Conservation (phyloP, 2,797 vertebrate genomes). For the Todus mexicanus region DNA sequence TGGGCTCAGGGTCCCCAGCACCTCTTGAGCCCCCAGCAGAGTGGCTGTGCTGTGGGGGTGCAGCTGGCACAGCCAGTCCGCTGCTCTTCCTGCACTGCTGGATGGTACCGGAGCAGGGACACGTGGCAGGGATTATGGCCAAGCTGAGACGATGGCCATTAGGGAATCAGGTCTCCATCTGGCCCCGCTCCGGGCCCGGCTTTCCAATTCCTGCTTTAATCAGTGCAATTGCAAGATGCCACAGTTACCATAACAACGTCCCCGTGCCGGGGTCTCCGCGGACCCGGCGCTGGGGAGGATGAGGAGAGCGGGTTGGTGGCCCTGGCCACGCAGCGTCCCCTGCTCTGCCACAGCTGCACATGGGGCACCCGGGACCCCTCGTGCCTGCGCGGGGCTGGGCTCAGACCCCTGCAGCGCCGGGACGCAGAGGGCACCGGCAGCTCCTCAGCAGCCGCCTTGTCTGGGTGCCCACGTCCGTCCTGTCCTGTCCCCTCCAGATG, state of each 20-base stretch:
- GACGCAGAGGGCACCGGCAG: rapidly evolving
- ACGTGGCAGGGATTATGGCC: conserved; percentile 51
- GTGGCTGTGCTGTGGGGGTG: rapidly evolving
- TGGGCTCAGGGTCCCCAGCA: rapidly evolving
- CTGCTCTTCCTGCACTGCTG: background rate
- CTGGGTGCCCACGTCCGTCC: rapidly evolving
- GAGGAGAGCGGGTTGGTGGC: rapidly evolving
- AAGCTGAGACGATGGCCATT: conserved; percentile 25
- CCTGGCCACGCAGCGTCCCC: background rate
- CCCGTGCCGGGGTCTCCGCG: background rate
- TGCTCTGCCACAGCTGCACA: rapidly evolving
- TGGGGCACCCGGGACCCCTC: rapidly evolving
- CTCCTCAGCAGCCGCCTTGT: background rate
- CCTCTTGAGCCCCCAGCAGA: background rate
- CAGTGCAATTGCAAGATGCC: conserved; percentile 48
- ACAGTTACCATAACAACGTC: conserved; percentile 52
- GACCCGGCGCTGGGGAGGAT: background rate
- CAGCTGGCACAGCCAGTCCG: background rate
- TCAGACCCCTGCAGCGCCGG: background rate
- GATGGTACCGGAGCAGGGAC: background rate
- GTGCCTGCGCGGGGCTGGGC: rapidly evolving
- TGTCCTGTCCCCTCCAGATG: rapidly evolving
- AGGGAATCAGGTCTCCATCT: conserved; percentile 69
- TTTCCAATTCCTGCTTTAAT: conserved; percentile 59
- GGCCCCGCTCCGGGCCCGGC: background rate